These are phyloP conservation scores for Gymnocephalus cernua DNA, from an alignment of 2,113 vertebrate genomes.

Conservation along the genomic window DNA sequence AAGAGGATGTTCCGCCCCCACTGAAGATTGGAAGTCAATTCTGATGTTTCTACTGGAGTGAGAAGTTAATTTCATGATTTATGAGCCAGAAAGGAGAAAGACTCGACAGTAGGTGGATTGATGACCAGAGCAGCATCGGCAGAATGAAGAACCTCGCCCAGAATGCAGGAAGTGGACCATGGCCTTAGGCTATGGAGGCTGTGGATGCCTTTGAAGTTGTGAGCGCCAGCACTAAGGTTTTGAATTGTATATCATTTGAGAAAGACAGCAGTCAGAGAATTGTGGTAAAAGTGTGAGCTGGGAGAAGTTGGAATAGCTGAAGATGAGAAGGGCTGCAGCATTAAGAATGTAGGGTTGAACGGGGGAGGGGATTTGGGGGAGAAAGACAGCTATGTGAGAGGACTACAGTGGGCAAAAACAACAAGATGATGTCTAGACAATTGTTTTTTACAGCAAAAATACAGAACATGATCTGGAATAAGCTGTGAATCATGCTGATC, in stretches of 20 bases:
- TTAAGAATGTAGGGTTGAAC: too few relatives aligned
- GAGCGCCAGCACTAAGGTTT: constrained; percentile 11
- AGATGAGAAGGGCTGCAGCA: not conserved
- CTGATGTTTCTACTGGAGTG: constrained; percentile 43
- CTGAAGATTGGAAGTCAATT: constrained; percentile 25
- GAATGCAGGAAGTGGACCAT: constrained; percentile 47
- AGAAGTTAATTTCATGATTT: constrained; percentile 69
- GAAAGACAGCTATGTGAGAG: not conserved
- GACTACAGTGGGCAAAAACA: not conserved
- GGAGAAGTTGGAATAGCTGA: not conserved
- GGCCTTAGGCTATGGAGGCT: constrained; percentile 29
- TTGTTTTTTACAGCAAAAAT: not conserved
- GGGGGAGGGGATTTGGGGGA: not conserved
- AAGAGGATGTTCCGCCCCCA: constrained; percentile 19
- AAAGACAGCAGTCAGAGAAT: constrained; percentile 14
- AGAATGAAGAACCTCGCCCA: constrained; percentile 44
- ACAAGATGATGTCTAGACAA: not conserved
- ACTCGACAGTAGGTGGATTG: constrained; percentile 49
- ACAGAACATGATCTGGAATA: not conserved
- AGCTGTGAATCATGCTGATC: not conserved
- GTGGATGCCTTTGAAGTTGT: constrained; percentile 43
- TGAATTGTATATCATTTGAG: constrained; percentile 39
- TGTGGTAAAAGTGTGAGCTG: not conserved
- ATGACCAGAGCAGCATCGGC: constrained; percentile 36
- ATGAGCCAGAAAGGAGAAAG: constrained; percentile 50